Conservation (phyloP, 2,113 vertebrate genomes). For the Camarhynchus parvulus region DNA sequence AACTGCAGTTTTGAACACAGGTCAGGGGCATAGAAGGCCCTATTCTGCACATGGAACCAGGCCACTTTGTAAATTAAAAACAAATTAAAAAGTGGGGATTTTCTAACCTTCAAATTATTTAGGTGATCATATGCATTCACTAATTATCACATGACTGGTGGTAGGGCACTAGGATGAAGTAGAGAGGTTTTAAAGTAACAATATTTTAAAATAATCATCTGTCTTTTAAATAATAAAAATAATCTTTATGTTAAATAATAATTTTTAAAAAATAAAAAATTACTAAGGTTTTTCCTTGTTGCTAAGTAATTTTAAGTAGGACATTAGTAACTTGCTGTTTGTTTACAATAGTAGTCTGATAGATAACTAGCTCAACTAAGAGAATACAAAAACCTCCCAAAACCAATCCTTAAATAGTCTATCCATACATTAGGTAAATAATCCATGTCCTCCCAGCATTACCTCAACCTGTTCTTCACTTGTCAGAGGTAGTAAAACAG, state of each 20-base stretch:
- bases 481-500: slow-evolving; percentile 20
- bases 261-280: neutral
- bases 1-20: neutral
- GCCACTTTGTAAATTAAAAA: neutral
- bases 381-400: neutral
- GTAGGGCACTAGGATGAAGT: neutral
- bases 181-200: neutral
- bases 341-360: neutral
- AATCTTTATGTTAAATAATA: neutral
- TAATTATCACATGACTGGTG: neutral
- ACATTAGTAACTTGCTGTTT: neutral
- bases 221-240: neutral
- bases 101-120: neutral
- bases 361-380: neutral
- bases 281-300: neutral
- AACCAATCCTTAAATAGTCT: neutral
- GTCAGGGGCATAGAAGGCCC: neutral
- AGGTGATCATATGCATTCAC: neutral
- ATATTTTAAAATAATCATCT: neutral
- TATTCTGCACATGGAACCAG: neutral
- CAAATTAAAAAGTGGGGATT: neutral
- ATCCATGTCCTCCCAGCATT: slow-evolving; percentile 2
- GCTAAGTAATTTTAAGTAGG: neutral
- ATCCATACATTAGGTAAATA: neutral
- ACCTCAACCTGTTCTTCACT: neutral